Base-by-base conservation (phyloP, 2,888 invertebrate species). In the Willowsia nigromaculata region DNA sequence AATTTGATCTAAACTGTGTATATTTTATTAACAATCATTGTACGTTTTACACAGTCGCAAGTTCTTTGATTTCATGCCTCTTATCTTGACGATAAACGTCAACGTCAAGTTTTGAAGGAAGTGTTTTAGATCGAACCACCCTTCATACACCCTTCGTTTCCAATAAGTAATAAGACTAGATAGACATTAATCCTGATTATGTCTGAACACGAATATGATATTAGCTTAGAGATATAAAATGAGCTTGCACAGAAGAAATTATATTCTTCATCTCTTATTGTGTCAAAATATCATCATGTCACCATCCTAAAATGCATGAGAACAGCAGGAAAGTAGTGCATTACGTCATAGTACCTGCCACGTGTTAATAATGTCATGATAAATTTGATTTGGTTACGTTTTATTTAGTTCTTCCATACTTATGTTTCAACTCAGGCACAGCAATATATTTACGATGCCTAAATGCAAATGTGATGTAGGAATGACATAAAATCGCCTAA, bases 121-220 rank as follows among this genome's bases (percentile, higher is more conserved):
- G n/a, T n/a, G n/a, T 30, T 62, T 37, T 53, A n/a, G 62, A 9
- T 84, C 74, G 84, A 84, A 56, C 84, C 84, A 84, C 84, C 84
- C 74, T 84, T 84, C 40, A 56, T 27, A 30, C 30, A 74, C 50
- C 30, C 74, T n/a, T 27, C 40, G n/a, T n/a, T n/a, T n/a, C n/a
- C n/a, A n/a, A n/a, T n/a, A n/a, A n/a, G n/a, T n/a, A n/a, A n/a
- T n/a, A n/a, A n/a, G n/a, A n/a, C n/a, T n/a, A n/a, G n/a, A n/a
- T n/a, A n/a, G n/a, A n/a, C n/a, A n/a, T n/a, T n/a, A n/a, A n/a
- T n/a, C n/a, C n/a, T n/a, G n/a, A n/a, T n/a, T n/a, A n/a, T n/a
- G n/a, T n/a, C n/a, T n/a, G n/a, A n/a, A n/a, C n/a, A n/a, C n/a
- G n/a, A n/a, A n/a, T n/a, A n/a, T n/a, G n/a, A n/a, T n/a, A n/a